Conservation (phyloP, 2,113 vertebrate species). For the Cinclus cinclus region DNA sequence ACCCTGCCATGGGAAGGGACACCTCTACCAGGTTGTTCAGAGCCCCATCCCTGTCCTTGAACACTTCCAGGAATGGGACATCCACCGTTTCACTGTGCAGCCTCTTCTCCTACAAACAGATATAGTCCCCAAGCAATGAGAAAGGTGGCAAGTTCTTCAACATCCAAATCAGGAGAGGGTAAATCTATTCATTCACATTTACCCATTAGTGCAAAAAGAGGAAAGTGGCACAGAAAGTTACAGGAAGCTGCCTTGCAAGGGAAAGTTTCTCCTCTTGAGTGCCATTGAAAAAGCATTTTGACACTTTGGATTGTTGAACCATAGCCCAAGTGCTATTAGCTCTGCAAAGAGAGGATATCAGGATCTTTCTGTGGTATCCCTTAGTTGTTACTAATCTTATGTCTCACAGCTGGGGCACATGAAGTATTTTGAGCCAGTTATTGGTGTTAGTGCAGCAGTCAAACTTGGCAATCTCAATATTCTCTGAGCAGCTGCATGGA, state of each 20-base stretch:
- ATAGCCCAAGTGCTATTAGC: neutral
- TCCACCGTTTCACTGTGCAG: accelerated
- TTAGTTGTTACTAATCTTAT: neutral
- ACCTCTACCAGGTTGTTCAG: neutral
- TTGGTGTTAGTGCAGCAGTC: neutral
- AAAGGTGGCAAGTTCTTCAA: neutral
- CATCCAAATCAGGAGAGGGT: neutral
- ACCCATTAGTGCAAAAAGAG: neutral
- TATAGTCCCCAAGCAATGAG: neutral
- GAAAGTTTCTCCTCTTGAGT: neutral
- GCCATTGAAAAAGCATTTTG: neutral
- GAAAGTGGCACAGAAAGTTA: neutral
- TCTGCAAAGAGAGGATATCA: neutral
- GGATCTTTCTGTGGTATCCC: neutral
- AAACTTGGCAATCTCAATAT: neutral
- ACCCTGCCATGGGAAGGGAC: neutral
- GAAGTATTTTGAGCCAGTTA: neutral
- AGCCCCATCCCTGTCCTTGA: neutral
- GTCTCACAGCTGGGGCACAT: neutral
- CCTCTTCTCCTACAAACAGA: neutral
- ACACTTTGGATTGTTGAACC: neutral
- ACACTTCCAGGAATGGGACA: neutral
- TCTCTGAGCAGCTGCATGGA: neutral
- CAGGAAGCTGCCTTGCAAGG: neutral
- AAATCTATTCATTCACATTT: neutral